Base-by-base conservation (phyloP, 92 coral and sea anemone genomes). In the Zoanthus gigantus region DNA sequence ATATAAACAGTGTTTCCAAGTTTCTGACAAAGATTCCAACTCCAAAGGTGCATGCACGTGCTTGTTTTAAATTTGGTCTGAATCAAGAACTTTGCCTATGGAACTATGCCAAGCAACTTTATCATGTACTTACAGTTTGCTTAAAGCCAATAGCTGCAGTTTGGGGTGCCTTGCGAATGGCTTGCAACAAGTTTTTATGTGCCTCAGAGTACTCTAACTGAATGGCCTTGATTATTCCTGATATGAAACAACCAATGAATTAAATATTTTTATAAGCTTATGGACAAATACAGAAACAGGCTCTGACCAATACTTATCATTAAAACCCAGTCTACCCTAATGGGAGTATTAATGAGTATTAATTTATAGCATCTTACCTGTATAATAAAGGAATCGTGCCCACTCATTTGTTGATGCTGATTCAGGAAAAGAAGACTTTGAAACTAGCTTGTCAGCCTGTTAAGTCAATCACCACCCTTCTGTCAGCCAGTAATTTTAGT, bases 201-300 rank as follows among this genome's bases (percentile, higher is more conserved):
- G 99, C 97, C 88, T 97, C 99, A 17, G 99, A 91, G 87, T 97
- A 97, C 46, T 97, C 99, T 74, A 97, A 87, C 79, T 97, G 99
- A 74, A 94, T 95, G 37, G 99, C 99, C 88, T 97, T 97, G 87
- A 97, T 97, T 47, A 97, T 95, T 69, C 99, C 98, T 96, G 85
- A 6, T 52, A 15, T 16, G 28, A 74, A 68, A 37, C 56, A 75
- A 32, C 23, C 14, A 29, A 28, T 18, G 56, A 50, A 7, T 50
- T 50, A 50, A 50, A 3, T 37, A 37, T 37, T 37, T 7, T 50
- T 50, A 50, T 1, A 11, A 50, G 56, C 56, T 50, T 2, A 50
- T 50, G 56, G 56, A 5, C 12, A 7, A 50, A 45, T 17, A 44
- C 54, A 44, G 15, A 30, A 42, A 30, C 18, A 9, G 2, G 42